These are phyloP conservation scores for Phataginus tricuspis DNA, from an alignment of 2,797 vertebrate species.

Conservation along the genomic window DNA sequence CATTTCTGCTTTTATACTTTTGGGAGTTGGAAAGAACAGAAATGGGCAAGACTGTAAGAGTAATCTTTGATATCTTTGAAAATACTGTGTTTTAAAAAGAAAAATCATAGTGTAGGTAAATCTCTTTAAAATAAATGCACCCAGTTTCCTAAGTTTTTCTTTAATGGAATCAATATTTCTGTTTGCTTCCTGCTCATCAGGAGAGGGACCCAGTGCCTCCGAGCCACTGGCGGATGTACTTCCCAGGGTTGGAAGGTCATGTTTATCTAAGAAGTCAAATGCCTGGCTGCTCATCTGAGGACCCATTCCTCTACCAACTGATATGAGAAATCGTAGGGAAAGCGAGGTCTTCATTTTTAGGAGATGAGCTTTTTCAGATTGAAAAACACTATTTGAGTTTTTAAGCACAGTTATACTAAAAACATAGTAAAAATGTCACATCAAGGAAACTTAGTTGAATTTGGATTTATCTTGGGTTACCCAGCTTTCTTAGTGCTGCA, in stretches of 20 bases:
- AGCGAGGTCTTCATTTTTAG: not conserved
- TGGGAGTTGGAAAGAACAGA: not conserved
- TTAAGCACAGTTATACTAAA: constrained; percentile 22
- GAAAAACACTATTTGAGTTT: constrained; percentile 38
- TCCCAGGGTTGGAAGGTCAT: not conserved
- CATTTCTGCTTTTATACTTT: not conserved
- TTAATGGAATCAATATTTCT: not conserved
- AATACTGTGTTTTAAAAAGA: not conserved
- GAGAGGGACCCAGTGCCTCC: not conserved
- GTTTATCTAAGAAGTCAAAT: not conserved
- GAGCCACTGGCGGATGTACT: not conserved
- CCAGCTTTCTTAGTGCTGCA: not conserved
- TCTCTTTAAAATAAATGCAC: constrained; percentile 20
- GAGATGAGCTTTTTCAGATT: not conserved
- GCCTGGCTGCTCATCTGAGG: not conserved
- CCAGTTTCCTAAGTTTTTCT: constrained; percentile 23
- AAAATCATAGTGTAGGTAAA: not conserved
- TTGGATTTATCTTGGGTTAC: constrained; percentile 19
- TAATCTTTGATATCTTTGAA: not conserved
- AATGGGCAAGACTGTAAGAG: not conserved
- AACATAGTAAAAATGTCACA: not conserved
- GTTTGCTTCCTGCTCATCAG: not conserved
- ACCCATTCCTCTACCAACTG: not conserved
- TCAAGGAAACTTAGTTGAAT: not conserved
- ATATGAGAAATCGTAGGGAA: not conserved